Evolutionary conservation across 2,113 vertebrate genomes (phyloP), one percentile per base, ranked within the genome.

Genomic region (Tragelaphus strepsiceros): DNA sequence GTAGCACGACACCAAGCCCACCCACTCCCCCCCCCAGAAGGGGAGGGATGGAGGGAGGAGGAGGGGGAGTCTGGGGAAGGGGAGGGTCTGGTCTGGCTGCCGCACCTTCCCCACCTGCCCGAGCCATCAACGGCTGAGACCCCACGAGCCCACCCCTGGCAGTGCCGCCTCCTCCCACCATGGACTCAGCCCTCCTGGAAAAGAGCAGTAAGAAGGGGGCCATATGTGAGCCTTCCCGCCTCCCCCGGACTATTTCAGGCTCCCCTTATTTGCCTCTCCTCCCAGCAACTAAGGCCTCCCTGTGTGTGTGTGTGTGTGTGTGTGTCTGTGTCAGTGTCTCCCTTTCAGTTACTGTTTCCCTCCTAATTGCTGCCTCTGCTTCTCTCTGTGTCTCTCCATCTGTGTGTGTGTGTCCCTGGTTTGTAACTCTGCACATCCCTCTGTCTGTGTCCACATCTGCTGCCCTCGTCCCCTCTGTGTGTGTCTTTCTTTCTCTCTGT

Each of bases 21-120:
- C 53, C 61, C 77, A 28, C 54, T 10, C 17, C 49, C 49, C 39
- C 43, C 2, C 4, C 39, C 49, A 2, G 15, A 7, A 6, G 5
- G 2, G 78, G 3, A 6, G 3, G 16, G n/a, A 4, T 0, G 4
- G 24, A 32, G 71, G 67, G 0, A 13, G 39, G 26, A 14, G 16
- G 26, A 3, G 22, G 19, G 21, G 7, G 5, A 88, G 39, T 12
- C 51, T 22, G 19, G 32, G 2, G 84, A 14, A 71, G 80, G 39
- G 58, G 5, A 71, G 51, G 51, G 67, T 7, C 53, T 35, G 56
- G 15, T 17, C 61, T 17, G 39, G 62, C 51, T 39, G 16, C 16
- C 3, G 16, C 15, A 26, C 43, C 49, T 24, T 49, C 62, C 54
- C 35, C 46, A 5, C 46, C 17, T 0, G 17, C 62, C 49, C 16